Percentiles rank a stretch among this genome's conserved stretches.
Evolutionary conservation across 1,140 invertebrate genomes (phyloP).

Genomic region (Conopomorpha cramerella): DNA sequence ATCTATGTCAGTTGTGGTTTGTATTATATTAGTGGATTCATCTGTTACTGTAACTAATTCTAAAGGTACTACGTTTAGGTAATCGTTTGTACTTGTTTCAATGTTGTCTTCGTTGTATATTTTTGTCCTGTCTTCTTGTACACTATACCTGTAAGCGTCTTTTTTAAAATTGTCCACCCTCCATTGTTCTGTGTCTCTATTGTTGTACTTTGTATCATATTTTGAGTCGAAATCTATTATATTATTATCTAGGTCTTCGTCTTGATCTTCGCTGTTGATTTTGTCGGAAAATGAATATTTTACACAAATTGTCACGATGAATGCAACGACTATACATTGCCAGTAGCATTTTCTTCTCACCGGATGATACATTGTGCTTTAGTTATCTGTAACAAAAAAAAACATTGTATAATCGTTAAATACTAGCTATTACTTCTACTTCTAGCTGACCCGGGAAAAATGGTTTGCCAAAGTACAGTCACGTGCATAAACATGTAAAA

Average conservation of each 20-base stretch:
- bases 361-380: conserved; percentile 25
- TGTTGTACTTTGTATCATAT: conserved; percentile 26
- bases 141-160: conserved; percentile 32
- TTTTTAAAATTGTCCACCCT: conserved; percentile 29
- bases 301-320: conserved; percentile 17
- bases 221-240: conserved; percentile 40
- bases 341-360: conserved; percentile 33
- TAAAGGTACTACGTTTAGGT: conserved; percentile 11
- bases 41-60: conserved; percentile 40
- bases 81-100: conserved; percentile 5
- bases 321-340: conserved; percentile 13
- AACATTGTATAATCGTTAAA: neutral
- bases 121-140: conserved; percentile 6
- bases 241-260: conserved; percentile 33
- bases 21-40: conserved; percentile 18
- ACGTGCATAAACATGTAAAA: too few relatives aligned
- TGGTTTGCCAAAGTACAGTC: too few relatives aligned
- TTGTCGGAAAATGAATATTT: conserved; percentile 15
- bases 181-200: conserved; percentile 19
- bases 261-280: conserved; percentile 15
- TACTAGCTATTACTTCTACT: too few relatives aligned
- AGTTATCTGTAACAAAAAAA: conserved; percentile 32
- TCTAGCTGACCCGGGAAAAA: too few relatives aligned
- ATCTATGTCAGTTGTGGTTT: conserved; percentile 34
- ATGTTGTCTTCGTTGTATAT: conserved; percentile 4